Conservation (phyloP, 2,797 vertebrate species). For the Agapornis canus region DNA sequence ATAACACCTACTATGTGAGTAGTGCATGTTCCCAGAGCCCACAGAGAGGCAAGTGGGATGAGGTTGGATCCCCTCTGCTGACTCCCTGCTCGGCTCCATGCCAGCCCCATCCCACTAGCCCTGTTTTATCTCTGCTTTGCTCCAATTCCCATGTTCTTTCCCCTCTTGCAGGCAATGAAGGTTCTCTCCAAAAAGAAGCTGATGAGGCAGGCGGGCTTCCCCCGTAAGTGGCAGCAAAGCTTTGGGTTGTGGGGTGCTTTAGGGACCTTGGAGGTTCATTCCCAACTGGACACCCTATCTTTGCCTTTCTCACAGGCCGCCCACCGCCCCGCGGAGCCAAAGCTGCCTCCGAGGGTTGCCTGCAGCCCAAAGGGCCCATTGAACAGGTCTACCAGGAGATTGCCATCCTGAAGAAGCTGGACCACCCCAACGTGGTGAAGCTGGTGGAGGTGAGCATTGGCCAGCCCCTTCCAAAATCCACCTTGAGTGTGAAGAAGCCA, state of each 20-base stretch:
- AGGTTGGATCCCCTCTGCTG: not conserved
- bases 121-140: not conserved
- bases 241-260: not conserved
- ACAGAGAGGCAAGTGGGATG: accelerated
- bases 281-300: accelerated
- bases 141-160: not conserved
- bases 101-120: not conserved
- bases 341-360: constrained; percentile 79
- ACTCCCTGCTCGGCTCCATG: accelerated
- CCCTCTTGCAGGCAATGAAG: constrained; percentile 91
- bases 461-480: not conserved
- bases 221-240: constrained; percentile 84
- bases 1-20: constrained; percentile 99
- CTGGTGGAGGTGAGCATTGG: constrained; percentile 86
- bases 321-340: constrained; percentile 92
- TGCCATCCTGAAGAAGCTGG: constrained; percentile 96
- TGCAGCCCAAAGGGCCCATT: constrained; percentile 90
- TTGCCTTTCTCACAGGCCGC: constrained; percentile 79
- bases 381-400: constrained; percentile 98
- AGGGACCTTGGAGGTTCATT: not conserved
- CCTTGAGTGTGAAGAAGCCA: accelerated
- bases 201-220: constrained; percentile 97
- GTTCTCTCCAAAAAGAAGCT: constrained; percentile 97
- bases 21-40: accelerated
- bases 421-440: constrained; percentile 97